These are phyloP conservation scores for Acipenser transmontanus DNA, from an alignment of 2,797 vertebrate species.

Conservation along the genomic window DNA sequence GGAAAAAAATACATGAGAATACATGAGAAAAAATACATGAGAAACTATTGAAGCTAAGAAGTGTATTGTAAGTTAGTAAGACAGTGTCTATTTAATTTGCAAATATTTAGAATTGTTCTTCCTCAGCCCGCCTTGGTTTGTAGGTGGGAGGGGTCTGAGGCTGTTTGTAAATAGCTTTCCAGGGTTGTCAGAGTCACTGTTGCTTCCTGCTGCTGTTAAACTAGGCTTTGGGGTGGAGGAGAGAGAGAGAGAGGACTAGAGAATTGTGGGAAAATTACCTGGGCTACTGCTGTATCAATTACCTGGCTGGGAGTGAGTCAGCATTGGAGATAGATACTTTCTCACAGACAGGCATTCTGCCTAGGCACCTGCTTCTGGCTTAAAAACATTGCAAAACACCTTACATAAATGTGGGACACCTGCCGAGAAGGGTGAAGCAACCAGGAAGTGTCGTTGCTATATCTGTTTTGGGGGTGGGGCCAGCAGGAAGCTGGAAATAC, in stretches of 20 bases:
- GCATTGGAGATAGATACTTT: slow-evolving; percentile 1
- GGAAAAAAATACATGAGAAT: too few relatives aligned
- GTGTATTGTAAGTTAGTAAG: too few relatives aligned
- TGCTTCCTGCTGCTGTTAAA: slow-evolving; percentile 9
- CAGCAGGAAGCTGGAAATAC: neutral
- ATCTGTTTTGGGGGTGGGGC: too few relatives aligned
- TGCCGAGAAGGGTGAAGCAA: too few relatives aligned
- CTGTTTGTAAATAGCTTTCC: neutral
- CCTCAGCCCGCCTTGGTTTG: neutral
- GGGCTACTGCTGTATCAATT: slow-evolving; percentile 30
- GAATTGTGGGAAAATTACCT: slow-evolving; percentile 25
- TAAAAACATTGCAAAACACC: neutral
- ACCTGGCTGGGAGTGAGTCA: slow-evolving; percentile 21
- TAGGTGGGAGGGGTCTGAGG: neutral
- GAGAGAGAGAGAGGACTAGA: slow-evolving; percentile 11
- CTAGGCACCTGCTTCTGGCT: neutral
- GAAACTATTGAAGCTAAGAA: too few relatives aligned
- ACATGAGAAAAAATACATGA: too few relatives aligned
- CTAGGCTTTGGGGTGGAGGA: slow-evolving; percentile 34
- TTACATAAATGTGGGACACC: neutral
- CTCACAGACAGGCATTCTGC: neutral
- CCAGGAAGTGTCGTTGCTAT: too few relatives aligned
- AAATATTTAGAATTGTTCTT: neutral
- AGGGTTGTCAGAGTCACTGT: neutral
- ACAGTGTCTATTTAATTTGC: neutral